phyloP scores from a whole-genome alignment of 2,113 vertebrate species.

The Atrichornis clamosus region DNA sequence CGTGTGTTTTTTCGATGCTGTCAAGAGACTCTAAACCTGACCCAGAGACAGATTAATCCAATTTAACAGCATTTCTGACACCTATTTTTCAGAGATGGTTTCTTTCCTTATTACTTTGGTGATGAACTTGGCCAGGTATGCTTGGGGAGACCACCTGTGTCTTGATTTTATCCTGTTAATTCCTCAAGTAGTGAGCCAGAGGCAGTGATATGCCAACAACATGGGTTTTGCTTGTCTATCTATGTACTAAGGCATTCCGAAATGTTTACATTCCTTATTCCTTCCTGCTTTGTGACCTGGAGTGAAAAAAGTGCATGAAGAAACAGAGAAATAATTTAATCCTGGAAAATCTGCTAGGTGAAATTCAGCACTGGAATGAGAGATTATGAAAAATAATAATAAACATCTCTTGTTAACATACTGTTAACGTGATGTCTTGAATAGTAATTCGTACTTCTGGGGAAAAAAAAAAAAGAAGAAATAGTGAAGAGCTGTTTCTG shows the following conservation, averaged over 20 bases:
- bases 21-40: neutral
- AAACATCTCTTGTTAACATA: neutral
- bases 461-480: fast-evolving
- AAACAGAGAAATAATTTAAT: neutral
- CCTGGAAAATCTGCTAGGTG: neutral
- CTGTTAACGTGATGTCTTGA: neutral
- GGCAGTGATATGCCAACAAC: neutral
- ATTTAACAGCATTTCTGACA: neutral
- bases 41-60: neutral
- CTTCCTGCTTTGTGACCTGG: neutral
- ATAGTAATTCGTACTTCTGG: neutral
- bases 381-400: neutral
- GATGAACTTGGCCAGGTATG: neutral
- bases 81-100: neutral
- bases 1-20: neutral
- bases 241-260: neutral
- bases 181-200: neutral
- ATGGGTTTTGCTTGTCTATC: neutral
- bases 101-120: neutral
- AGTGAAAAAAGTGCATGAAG: neutral
- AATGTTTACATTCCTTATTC: neutral
- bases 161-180: neutral
- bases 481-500: neutral
- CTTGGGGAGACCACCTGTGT: neutral
- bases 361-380: neutral